phyloP scores from a whole-genome alignment of 2,888 invertebrate genomes.

The Chouioia cunea region DNA sequence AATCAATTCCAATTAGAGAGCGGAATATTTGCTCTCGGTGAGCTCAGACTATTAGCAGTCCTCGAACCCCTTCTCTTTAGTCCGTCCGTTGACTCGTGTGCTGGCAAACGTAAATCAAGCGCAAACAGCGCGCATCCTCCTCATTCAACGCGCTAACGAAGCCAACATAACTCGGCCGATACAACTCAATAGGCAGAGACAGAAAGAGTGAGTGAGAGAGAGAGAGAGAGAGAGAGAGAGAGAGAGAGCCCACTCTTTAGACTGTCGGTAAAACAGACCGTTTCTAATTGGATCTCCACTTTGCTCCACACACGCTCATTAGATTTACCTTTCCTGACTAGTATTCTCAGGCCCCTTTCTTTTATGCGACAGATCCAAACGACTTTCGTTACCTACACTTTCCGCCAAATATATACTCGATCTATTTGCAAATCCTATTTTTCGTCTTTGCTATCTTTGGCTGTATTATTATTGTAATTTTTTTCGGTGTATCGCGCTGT shows the following conservation, averaged over 20 bases:
- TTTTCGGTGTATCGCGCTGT: too few species aligned
- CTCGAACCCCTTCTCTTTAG: conserved; percentile 55
- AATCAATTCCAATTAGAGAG: conserved; percentile 69
- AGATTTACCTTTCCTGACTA: conserved; percentile 62
- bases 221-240: too few species aligned
- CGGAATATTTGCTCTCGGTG: conserved; percentile 50
- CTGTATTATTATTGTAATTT: too few species aligned
- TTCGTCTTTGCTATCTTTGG: too few species aligned
- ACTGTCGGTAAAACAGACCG: conserved; percentile 68
- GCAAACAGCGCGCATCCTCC: background rate
- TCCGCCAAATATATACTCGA: too few species aligned
- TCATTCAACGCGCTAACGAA: conserved; percentile 60
- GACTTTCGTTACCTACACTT: too few species aligned
- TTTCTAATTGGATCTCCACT: conserved; percentile 66
- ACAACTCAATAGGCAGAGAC: conserved; percentile 67
- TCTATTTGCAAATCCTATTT: too few species aligned
- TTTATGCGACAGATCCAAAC: too few species aligned
- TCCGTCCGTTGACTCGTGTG: conserved; percentile 59
- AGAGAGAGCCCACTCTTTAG: too few species aligned
- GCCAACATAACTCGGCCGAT: conserved; percentile 67
- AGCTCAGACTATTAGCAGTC: conserved; percentile 10
- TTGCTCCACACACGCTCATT: conserved; percentile 65
- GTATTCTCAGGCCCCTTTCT: background rate
- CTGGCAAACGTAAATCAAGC: conserved; percentile 66
- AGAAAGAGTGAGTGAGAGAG: too few species aligned